phyloP scores from a whole-genome alignment of 2,113 vertebrate genomes.

The Hippocampus barbouri region DNA sequence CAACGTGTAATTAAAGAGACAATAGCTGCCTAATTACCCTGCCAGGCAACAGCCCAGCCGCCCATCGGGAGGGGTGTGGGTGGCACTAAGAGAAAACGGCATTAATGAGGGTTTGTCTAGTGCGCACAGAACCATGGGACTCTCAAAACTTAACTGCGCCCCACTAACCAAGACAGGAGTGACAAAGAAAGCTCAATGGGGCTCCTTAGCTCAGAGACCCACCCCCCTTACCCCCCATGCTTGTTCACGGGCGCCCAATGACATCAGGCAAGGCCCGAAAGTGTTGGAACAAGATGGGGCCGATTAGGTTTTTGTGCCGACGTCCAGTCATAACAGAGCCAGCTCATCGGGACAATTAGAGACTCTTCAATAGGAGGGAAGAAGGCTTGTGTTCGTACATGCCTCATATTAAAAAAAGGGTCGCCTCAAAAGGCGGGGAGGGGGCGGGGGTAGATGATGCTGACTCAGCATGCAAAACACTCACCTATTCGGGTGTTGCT shows the following conservation, averaged over 20 bases:
- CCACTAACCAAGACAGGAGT: slow-evolving; percentile 61
- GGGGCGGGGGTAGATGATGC: too few species aligned
- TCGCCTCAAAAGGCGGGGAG: not conserved
- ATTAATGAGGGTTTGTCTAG: slow-evolving; percentile 73
- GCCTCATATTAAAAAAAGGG: slow-evolving; percentile 56
- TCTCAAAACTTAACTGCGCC: slow-evolving; percentile 62
- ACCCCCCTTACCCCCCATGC: not conserved
- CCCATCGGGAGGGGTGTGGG: slow-evolving; percentile 57
- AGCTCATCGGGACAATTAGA: slow-evolving; percentile 13
- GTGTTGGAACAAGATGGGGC: not conserved
- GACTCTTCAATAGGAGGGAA: not conserved
- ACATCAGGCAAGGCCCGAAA: slow-evolving; percentile 1
- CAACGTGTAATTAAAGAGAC: slow-evolving; percentile 66
- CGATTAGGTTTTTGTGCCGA: slow-evolving; percentile 11
- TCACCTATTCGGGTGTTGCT: slow-evolving; percentile 56
- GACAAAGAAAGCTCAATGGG: slow-evolving; percentile 68
- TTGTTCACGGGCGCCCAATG: not conserved
- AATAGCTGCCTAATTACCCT: slow-evolving; percentile 75
- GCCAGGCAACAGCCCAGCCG: slow-evolving; percentile 51
- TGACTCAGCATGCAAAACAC: slow-evolving; percentile 53
- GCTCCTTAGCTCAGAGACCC: slow-evolving; percentile 40
- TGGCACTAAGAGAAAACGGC: slow-evolving; percentile 53
- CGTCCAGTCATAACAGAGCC: not conserved
- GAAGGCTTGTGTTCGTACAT: not conserved
- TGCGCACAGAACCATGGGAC: slow-evolving; percentile 63